These are phyloP conservation scores for Toxotes lorentzi DNA, from an alignment of 2,797 vertebrate genomes.

Conservation along the genomic window DNA sequence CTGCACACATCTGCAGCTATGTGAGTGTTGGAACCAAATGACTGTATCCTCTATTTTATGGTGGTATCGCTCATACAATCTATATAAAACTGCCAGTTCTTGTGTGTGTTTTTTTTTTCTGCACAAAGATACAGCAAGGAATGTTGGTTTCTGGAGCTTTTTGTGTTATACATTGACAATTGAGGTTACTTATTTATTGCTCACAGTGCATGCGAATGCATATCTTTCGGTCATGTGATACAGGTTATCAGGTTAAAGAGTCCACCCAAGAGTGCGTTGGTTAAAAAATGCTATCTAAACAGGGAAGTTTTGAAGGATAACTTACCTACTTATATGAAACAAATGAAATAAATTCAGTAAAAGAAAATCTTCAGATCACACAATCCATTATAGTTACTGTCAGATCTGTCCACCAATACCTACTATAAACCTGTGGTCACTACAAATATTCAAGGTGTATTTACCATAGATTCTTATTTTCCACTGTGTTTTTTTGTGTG, in stretches of 20 bases:
- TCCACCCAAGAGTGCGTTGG: no score
- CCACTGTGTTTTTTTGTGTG: no score
- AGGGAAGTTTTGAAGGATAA: background rate
- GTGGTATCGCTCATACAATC: no score
- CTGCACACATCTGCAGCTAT: background rate
- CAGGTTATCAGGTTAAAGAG: background rate
- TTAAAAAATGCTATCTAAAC: background rate
- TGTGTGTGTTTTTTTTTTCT: background rate
- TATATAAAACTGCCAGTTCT: background rate
- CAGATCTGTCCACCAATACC: no score
- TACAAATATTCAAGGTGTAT: no score
- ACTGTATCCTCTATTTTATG: background rate
- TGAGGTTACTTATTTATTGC: constrained; percentile 9
- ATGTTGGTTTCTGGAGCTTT: background rate
- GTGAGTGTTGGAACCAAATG: background rate
- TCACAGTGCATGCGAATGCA: background rate
- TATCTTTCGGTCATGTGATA: background rate
- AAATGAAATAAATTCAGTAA: no score
- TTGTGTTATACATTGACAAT: background rate
- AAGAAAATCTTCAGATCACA: no score
- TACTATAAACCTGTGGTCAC: no score
- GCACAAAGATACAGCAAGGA: background rate
- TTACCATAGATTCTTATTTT: no score
- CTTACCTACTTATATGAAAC: background rate
- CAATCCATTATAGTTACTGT: no score